These are phyloP conservation scores for Lipotes vexillifer DNA, from an alignment of 2,113 vertebrate genomes.

Conservation along the genomic window DNA sequence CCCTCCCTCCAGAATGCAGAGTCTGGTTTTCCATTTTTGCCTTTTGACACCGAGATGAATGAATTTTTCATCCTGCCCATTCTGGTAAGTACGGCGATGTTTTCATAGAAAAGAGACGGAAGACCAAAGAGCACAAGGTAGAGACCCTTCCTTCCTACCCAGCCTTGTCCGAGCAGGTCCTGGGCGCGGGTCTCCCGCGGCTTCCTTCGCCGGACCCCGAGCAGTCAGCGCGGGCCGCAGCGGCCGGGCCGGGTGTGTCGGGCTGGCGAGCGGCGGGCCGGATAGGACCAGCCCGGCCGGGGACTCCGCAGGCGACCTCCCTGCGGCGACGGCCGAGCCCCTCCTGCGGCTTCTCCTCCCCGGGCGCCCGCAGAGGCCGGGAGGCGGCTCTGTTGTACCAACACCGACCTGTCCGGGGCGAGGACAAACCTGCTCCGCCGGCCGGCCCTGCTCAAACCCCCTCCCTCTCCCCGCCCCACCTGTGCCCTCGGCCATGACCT, in stretches of 20 bases:
- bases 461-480: neutral
- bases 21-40: neutral
- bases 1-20: neutral
- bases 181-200: rapidly evolving
- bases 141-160: conserved; percentile 23
- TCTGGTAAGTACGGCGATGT: neutral
- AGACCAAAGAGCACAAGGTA: neutral
- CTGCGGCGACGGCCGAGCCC: neutral
- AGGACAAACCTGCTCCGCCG: conserved; percentile 16
- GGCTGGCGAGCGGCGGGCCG: neutral
- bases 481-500: neutral
- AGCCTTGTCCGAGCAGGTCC: neutral
- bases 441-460: neutral
- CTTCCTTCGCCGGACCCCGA: neutral
- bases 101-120: neutral
- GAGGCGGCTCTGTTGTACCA: conserved; percentile 49
- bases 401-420: conserved; percentile 45
- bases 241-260: rapidly evolving
- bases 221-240: neutral
- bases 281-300: neutral
- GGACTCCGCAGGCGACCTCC: neutral
- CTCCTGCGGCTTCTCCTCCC: neutral
- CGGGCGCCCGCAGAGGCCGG: neutral
- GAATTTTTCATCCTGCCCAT: neutral
- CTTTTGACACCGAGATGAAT: neutral